Percentiles rank a stretch among this genome's conserved stretches.
These are phyloP conservation scores for Clarias laeviceps DNA, from an alignment of 2,797 vertebrate species.

Conservation along the genomic window DNA sequence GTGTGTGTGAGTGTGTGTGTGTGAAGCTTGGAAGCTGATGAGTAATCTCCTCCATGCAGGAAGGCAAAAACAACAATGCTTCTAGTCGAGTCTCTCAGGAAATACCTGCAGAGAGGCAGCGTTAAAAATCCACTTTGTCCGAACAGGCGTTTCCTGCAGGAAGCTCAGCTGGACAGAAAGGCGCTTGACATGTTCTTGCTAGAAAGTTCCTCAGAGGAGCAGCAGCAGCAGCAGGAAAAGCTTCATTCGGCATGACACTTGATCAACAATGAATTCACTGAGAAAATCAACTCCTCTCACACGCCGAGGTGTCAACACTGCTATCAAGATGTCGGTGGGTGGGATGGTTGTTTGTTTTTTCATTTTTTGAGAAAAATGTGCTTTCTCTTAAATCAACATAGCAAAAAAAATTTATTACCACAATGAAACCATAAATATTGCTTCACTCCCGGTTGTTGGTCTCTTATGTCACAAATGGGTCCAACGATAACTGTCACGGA, in stretches of 20 bases:
- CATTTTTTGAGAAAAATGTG: neutral
- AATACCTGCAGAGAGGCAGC: constrained; percentile 73
- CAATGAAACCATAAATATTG: neutral
- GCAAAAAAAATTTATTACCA: neutral
- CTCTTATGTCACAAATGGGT: too few species aligned
- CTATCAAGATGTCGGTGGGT: neutral
- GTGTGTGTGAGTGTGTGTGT: neutral
- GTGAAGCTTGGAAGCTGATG: constrained; percentile 34
- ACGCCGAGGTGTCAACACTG: neutral
- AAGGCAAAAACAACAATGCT: constrained; percentile 73
- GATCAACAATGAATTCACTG: constrained; percentile 15
- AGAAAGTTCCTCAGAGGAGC: neutral
- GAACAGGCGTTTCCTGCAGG: constrained; percentile 64
- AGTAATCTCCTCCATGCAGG: constrained; percentile 64
- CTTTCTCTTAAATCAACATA: neutral
- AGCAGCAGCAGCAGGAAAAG: constrained; percentile 6
- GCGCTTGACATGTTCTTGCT: constrained; percentile 48
- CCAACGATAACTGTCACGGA: too few species aligned
- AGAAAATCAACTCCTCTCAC: neutral
- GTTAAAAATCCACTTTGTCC: constrained; percentile 62
- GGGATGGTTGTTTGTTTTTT: neutral
- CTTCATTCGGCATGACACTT: constrained; percentile 2
- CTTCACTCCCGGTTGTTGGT: too few species aligned
- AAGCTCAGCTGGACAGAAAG: constrained; percentile 65
- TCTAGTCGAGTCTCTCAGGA: constrained; percentile 69